phyloP scores from a whole-genome alignment of 2,113 vertebrate genomes.

The Heterotis niloticus region DNA sequence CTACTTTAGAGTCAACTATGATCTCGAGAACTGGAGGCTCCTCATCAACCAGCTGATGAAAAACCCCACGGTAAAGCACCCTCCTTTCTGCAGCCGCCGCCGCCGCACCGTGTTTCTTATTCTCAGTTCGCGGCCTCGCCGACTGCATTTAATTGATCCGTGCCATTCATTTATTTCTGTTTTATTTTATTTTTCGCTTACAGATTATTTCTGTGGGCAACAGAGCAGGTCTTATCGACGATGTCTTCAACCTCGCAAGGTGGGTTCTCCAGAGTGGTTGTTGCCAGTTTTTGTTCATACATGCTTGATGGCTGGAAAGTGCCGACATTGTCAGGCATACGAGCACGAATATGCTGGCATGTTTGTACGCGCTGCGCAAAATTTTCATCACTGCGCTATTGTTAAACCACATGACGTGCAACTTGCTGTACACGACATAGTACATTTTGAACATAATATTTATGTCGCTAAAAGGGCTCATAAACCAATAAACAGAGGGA shows the following conservation, averaged over 20 bases:
- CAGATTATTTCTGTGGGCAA: constrained; percentile 94
- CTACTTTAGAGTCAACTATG: constrained; percentile 97
- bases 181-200: constrained; percentile 43
- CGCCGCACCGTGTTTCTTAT: background rate
- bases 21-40: constrained; percentile 91
- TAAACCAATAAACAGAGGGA: too few species aligned
- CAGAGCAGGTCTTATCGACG: constrained; percentile 89
- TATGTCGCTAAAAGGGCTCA: too few species aligned
- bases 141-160: too few species aligned
- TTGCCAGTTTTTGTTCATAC: background rate
- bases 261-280: constrained; percentile 50
- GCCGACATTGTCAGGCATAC: background rate
- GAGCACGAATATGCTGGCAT: background rate
- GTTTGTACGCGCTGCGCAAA: background rate
- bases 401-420: background rate
- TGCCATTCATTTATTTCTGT: constrained; percentile 12
- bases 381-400: background rate
- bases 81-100: background rate
- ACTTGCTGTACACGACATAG: background rate
- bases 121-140: too few species aligned
- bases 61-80: constrained; percentile 74
- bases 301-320: background rate
- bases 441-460: too few species aligned
- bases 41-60: constrained; percentile 85
- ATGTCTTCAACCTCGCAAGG: constrained; percentile 95